Evolutionary conservation across 2,888 invertebrate genomes (phyloP).

Genomic region (Perithous albicinctus): DNA sequence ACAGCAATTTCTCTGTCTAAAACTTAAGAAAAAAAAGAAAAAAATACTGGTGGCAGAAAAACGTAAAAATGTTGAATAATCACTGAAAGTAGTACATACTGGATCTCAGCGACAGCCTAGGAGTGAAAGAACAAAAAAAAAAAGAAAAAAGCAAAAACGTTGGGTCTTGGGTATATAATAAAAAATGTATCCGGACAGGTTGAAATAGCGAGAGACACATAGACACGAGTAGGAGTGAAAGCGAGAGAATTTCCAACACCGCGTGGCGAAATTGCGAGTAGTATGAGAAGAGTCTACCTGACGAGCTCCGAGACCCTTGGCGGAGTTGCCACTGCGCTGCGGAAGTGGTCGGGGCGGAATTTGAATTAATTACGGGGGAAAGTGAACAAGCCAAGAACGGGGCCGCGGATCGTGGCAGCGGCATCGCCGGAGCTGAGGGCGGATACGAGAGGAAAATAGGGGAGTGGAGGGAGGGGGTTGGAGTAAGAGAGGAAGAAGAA

Average conservation of each 20-base stretch:
- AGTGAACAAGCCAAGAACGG: constrained; percentile 72
- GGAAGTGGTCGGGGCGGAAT: constrained; percentile 74
- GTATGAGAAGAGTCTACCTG: constrained; percentile 47
- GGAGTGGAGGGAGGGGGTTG: too few relatives aligned
- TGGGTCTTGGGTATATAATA: constrained; percentile 23
- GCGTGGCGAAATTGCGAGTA: constrained; percentile 61
- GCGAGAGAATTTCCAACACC: constrained; percentile 41
- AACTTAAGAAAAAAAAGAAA: neutral
- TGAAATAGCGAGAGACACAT: constrained; percentile 24
- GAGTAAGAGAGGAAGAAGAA: constrained; percentile 4
- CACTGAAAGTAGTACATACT: constrained; percentile 5
- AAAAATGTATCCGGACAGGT: constrained; percentile 52
- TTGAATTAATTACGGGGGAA: constrained; percentile 78
- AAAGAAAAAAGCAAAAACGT: constrained; percentile 12
- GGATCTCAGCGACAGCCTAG: constrained; percentile 13
- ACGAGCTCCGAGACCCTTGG: constrained; percentile 61
- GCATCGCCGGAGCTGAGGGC: constrained; percentile 47
- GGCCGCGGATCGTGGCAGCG: constrained; percentile 61
- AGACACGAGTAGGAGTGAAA: constrained; percentile 27
- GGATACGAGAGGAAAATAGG: constrained; percentile 53
- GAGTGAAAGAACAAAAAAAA: neutral
- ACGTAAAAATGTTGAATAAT: neutral
- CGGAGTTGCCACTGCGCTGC: constrained; percentile 59
- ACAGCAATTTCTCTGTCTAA: neutral
- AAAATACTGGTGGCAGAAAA: constrained; percentile 8